phyloP scores from a whole-genome alignment of 2,797 vertebrate species.

The Labroides dimidiatus region DNA sequence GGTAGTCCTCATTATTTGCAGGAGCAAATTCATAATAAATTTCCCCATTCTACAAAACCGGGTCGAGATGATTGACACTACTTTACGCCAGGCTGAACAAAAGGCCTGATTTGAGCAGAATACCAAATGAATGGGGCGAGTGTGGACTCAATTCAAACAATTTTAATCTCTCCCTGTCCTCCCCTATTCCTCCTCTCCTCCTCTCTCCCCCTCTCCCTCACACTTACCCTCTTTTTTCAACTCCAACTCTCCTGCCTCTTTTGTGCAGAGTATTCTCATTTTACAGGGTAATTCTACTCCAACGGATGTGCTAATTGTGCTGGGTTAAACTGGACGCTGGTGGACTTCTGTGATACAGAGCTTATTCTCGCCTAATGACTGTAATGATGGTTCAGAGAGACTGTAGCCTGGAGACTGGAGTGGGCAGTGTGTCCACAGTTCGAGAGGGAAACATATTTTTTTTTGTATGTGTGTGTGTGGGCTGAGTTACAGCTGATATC shows the following conservation, averaged over 20 bases:
- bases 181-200: conserved; percentile 71
- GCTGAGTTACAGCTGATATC: conserved; percentile 25
- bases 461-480: conserved; percentile 38
- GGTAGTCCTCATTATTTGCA: conserved; percentile 85
- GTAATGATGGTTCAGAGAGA: conserved; percentile 75
- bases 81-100: conserved; percentile 85
- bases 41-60: conserved; percentile 83
- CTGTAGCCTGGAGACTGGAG: conserved; percentile 60
- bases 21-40: conserved; percentile 90
- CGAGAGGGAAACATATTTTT: conserved; percentile 42
- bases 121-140: conserved; percentile 86
- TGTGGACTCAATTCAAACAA: conserved; percentile 88
- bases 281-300: conserved; percentile 85
- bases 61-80: conserved; percentile 89
- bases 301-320: conserved; percentile 86
- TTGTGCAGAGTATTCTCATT: conserved; percentile 80
- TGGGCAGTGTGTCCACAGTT: conserved; percentile 53
- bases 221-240: conserved; percentile 71
- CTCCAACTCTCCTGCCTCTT: conserved; percentile 73
- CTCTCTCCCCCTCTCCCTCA: conserved; percentile 72
- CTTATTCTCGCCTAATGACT: conserved; percentile 82
- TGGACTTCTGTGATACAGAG: conserved; percentile 82
- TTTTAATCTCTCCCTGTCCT: conserved; percentile 86
- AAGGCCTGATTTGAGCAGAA: conserved; percentile 88
- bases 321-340: conserved; percentile 82